Evolutionary conservation across 2,888 invertebrate genomes (phyloP).

Genomic region (Scaptomyza reducta): DNA sequence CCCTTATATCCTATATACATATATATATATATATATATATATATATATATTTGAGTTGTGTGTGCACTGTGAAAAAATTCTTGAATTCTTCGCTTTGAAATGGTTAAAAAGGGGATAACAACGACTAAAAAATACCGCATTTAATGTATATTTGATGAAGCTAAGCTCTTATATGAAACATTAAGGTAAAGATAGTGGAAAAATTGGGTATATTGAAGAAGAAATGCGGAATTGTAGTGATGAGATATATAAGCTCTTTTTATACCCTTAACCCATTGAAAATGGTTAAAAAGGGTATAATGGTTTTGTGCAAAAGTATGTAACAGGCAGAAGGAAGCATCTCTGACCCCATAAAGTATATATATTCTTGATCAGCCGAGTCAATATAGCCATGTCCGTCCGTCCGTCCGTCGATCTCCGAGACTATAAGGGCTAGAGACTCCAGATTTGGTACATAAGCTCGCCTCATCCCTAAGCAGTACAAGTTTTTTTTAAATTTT

Average conservation of each 20-base stretch:
- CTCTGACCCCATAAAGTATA: too few relatives aligned
- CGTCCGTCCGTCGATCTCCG: too few relatives aligned
- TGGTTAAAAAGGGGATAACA: not conserved
- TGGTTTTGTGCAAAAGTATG: too few relatives aligned
- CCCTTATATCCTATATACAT: not conserved
- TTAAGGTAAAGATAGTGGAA: not conserved
- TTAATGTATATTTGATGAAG: not conserved
- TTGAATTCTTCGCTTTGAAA: constrained; percentile 34
- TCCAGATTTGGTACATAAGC: too few relatives aligned
- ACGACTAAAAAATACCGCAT: not conserved
- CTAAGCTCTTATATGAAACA: not conserved
- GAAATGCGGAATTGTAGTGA: not conserved
- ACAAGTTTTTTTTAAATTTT: too few relatives aligned
- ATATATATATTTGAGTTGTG: not conserved
- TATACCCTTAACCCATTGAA: too few relatives aligned
- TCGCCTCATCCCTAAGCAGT: too few relatives aligned
- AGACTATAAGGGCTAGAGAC: too few relatives aligned
- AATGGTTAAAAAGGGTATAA: too few relatives aligned
- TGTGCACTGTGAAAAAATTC: not conserved
- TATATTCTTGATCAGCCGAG: too few relatives aligned
- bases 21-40: not conserved
- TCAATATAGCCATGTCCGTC: too few relatives aligned
- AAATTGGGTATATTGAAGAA: not conserved
- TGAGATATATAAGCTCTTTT: not conserved
- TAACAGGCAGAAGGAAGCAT: too few relatives aligned